These are phyloP conservation scores for Gopherus flavomarginatus DNA, from an alignment of 2,113 vertebrate genomes.

Conservation along the genomic window DNA sequence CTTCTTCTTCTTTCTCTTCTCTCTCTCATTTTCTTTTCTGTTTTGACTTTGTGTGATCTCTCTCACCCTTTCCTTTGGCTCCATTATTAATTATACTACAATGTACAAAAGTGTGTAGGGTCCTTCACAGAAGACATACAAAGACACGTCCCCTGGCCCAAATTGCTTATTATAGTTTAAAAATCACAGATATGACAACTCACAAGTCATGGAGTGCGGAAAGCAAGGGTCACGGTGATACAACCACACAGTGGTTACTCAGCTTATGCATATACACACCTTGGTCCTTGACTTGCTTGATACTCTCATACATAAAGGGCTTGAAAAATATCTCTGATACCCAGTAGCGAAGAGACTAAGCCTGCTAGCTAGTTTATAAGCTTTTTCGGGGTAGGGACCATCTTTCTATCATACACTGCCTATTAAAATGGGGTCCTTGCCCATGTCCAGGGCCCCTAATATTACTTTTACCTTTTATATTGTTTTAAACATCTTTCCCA, in stretches of 20 bases:
- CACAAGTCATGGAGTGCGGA: background rate
- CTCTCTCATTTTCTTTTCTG: background rate
- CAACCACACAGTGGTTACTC: background rate
- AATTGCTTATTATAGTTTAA: background rate
- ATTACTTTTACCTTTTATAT: background rate
- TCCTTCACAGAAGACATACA: background rate
- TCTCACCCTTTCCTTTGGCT: background rate
- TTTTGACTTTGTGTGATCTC: background rate
- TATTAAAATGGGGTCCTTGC: background rate
- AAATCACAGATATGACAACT: background rate
- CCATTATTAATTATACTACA: background rate
- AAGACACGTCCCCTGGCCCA: background rate
- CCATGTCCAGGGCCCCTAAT: background rate
- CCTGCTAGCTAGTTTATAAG: background rate
- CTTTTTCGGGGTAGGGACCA: background rate
- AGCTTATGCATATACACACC: background rate
- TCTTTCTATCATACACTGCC: background rate
- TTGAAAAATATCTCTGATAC: background rate
- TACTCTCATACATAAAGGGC: background rate
- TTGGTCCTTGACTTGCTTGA: background rate
- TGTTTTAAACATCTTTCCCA: background rate
- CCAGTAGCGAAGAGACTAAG: background rate
- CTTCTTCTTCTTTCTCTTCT: background rate
- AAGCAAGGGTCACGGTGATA: background rate
- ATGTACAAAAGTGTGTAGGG: background rate